Percentiles rank a stretch among this genome's conserved stretches.
Evolutionary conservation across 2,888 invertebrate species (phyloP).

Genomic region (Beris chalybata): DNA sequence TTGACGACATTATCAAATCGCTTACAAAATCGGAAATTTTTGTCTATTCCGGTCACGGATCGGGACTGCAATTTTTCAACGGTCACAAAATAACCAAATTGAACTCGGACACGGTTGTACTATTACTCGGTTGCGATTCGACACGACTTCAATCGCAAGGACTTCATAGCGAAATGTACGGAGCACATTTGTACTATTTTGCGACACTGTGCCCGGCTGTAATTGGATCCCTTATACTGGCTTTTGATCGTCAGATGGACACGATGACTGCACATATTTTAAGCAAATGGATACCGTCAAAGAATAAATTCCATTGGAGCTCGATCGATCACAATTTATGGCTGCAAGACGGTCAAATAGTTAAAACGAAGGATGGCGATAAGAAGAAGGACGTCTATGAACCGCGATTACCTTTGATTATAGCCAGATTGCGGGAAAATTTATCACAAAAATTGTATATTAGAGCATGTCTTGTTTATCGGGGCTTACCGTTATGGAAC

Average conservation of each 20-base stretch:
- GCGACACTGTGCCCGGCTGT: constrained; percentile 57
- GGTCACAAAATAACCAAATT: constrained; percentile 61
- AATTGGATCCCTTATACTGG: constrained; percentile 59
- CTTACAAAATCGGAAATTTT: constrained; percentile 54
- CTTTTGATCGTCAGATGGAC: constrained; percentile 59
- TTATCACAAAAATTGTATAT: constrained; percentile 37
- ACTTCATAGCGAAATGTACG: constrained; percentile 57
- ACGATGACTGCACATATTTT: constrained; percentile 57
- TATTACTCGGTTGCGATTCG: constrained; percentile 70
- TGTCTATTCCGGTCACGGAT: constrained; percentile 73
- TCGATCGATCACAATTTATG: constrained; percentile 55
- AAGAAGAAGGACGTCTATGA: constrained; percentile 30
- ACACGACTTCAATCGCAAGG: constrained; percentile 55
- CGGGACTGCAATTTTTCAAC: constrained; percentile 64
- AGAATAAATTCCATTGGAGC: constrained; percentile 55
- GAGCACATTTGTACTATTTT: constrained; percentile 58
- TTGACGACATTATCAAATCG: constrained; percentile 45
- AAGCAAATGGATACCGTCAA: constrained; percentile 57
- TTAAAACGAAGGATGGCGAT: constrained; percentile 39
- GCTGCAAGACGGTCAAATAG: constrained; percentile 49
- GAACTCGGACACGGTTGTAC: constrained; percentile 61
- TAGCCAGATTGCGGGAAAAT: constrained; percentile 37
- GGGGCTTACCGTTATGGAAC: constrained; percentile 43
- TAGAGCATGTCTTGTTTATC: constrained; percentile 41
- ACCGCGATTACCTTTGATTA: constrained; percentile 38